These are phyloP conservation scores for Rostratula benghalensis DNA, from an alignment of 2,113 vertebrate species.

Conservation along the genomic window DNA sequence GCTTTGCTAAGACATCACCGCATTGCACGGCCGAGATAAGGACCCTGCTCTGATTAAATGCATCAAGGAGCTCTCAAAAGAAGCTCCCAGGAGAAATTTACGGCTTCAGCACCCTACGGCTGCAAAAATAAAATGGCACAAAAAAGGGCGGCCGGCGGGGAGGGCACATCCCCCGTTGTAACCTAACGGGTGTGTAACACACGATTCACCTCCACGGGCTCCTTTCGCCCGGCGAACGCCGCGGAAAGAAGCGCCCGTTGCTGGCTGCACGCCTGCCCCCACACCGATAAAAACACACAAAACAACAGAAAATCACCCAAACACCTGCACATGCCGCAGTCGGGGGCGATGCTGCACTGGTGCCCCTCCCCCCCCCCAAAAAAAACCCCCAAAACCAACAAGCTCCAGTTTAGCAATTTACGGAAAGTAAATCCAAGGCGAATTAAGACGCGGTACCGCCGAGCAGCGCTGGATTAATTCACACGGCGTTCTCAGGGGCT, in stretches of 20 bases:
- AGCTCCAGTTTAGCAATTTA: background rate
- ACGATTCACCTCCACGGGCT: background rate
- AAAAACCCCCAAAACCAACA: background rate
- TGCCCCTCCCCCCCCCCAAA: too few relatives aligned
- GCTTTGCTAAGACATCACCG: background rate
- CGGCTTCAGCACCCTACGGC: background rate
- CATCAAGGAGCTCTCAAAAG: background rate
- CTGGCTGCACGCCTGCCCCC: background rate
- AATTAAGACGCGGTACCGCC: background rate
- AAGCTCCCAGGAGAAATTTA: constrained; percentile 11
- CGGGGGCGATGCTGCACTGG: background rate
- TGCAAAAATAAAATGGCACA: background rate
- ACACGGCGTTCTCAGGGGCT: background rate
- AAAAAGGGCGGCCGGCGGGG: background rate
- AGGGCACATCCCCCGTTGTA: background rate
- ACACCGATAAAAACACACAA: constrained; percentile 26
- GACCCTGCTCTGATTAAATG: constrained; percentile 27
- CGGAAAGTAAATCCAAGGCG: background rate
- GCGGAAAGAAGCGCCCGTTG: background rate
- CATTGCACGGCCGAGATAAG: background rate
- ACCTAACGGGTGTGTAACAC: background rate
- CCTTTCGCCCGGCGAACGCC: background rate
- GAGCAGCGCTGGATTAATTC: background rate
- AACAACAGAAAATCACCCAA: background rate
- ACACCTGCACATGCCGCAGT: background rate